A percentile compares a stretch with the other conserved stretches of the same genome.
Conservation (phyloP, 2,888 invertebrate species). For the Sceliomorpha sp. region DNA sequence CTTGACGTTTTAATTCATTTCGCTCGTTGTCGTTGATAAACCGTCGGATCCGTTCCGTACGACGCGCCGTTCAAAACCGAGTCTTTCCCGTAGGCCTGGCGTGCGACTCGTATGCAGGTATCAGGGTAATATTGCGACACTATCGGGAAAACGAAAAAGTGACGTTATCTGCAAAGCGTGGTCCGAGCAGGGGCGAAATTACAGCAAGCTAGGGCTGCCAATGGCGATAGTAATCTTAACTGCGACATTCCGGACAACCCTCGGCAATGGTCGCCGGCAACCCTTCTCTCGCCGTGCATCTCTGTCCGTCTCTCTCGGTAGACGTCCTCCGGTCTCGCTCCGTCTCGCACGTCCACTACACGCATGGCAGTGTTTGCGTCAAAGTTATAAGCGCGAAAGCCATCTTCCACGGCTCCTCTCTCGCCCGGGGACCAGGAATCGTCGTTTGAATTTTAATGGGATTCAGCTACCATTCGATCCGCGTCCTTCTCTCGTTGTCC, state of each 20-base stretch:
- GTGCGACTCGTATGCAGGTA: too few species aligned
- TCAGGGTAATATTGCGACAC: neutral
- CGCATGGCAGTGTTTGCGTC: constrained; percentile 27
- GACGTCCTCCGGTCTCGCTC: too few species aligned
- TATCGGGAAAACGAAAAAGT: constrained; percentile 4
- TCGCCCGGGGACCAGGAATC: constrained; percentile 1
- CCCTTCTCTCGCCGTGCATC: neutral
- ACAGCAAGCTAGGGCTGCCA: constrained; percentile 49
- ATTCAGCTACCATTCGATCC: constrained; percentile 22
- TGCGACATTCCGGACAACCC: constrained; percentile 17
- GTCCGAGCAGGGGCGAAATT: constrained; percentile 27
- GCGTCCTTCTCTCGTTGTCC: neutral
- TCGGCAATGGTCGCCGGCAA: constrained; percentile 1
- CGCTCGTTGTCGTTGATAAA: too few species aligned
- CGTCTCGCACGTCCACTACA: too few species aligned
- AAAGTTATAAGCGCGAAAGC: constrained; percentile 45
- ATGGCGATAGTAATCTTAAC: constrained; percentile 67
- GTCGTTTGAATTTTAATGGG: constrained; percentile 59
- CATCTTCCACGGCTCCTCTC: constrained; percentile 16
- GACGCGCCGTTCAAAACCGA: too few species aligned
- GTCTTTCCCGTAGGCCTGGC: too few species aligned
- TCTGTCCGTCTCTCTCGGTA: neutral
- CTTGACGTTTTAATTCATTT: too few species aligned
- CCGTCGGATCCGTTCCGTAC: too few species aligned
- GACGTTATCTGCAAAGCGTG: constrained; percentile 49